phyloP scores from a whole-genome alignment of 2,113 vertebrate genomes.

The Neodon shergylaensis region DNA sequence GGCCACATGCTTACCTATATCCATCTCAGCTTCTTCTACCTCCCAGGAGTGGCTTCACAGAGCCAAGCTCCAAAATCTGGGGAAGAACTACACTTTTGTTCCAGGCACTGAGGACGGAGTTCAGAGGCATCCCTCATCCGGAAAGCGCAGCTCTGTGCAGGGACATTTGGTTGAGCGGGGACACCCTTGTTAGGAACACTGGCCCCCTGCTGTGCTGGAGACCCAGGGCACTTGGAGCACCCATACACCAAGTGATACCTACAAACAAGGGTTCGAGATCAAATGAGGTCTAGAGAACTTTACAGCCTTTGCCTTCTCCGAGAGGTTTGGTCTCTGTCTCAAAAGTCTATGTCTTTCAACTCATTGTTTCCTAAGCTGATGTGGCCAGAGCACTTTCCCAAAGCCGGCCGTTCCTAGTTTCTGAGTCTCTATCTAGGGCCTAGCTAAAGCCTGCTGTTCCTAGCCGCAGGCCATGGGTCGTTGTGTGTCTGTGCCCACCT shows the following conservation, averaged over 20 bases:
- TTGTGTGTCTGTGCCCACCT: background rate
- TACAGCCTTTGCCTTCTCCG: background rate
- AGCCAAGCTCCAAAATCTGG: background rate
- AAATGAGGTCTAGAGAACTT: background rate
- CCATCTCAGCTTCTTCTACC: background rate
- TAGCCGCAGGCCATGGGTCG: rapidly evolving
- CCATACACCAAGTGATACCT: background rate
- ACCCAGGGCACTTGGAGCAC: background rate
- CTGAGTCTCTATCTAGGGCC: background rate
- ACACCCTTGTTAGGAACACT: background rate
- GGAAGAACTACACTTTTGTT: background rate
- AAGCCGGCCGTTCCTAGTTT: background rate
- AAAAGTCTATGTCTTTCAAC: background rate
- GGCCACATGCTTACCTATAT: background rate
- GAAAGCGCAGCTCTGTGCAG: background rate
- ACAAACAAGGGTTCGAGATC: background rate
- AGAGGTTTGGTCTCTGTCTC: background rate
- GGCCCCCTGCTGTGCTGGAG: background rate
- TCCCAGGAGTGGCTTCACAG: background rate
- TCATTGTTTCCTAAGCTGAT: background rate
- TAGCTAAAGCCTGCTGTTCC: background rate
- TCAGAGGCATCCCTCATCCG: background rate
- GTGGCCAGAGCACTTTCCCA: background rate
- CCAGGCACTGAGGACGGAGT: background rate
- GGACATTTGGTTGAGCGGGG: background rate